Percentiles rank a stretch among this genome's conserved stretches.
Evolutionary conservation across 2,113 vertebrate genomes (phyloP).

Genomic region (Tyto alba): DNA sequence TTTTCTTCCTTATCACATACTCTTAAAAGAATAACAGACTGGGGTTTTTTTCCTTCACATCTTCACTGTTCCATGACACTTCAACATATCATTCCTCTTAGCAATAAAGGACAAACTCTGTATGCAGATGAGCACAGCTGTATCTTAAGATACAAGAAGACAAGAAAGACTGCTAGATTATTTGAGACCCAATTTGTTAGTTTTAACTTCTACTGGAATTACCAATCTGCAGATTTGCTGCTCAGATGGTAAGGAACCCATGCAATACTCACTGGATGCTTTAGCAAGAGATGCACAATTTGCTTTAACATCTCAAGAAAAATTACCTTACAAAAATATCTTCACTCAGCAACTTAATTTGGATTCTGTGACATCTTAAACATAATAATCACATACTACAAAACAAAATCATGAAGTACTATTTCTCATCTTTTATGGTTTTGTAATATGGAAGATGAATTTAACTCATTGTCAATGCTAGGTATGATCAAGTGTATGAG

Average conservation of each 20-base stretch:
- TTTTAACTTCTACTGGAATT: neutral
- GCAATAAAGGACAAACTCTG: neutral
- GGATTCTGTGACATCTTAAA: neutral
- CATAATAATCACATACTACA: neutral
- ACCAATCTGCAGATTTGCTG: neutral
- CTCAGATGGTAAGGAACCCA: neutral
- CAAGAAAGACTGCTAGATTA: neutral
- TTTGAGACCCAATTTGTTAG: neutral
- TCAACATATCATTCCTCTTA: neutral
- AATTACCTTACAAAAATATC: neutral
- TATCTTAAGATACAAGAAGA: neutral
- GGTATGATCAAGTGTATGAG: neutral
- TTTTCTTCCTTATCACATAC: neutral
- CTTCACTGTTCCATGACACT: neutral
- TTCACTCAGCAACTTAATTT: neutral
- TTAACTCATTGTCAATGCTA: neutral
- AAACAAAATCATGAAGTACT: neutral
- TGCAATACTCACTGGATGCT: neutral
- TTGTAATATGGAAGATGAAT: neutral
- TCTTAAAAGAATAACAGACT: neutral
- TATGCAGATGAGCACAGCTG: neutral
- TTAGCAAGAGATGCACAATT: neutral
- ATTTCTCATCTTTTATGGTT: neutral
- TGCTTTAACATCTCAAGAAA: neutral
- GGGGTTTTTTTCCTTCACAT: neutral